Evolutionary conservation across 2,113 vertebrate genomes (phyloP).

Genomic region (Ariopsis seemanni): DNA sequence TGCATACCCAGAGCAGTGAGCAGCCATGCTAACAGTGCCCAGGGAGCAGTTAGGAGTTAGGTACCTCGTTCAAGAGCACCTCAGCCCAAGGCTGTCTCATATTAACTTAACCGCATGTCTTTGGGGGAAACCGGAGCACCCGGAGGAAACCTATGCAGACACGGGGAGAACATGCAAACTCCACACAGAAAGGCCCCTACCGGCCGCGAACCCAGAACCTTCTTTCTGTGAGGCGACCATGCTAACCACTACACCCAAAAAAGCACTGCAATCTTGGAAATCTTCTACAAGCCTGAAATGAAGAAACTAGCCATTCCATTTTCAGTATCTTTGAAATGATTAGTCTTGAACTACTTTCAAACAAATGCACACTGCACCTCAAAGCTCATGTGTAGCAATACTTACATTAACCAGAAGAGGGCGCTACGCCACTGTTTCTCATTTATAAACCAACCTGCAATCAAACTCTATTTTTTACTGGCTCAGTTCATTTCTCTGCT

Average conservation of each 20-base stretch:
- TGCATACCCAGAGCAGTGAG: too few species aligned
- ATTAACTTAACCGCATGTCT: too few species aligned
- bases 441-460: neutral
- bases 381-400: neutral
- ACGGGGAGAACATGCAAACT: too few species aligned
- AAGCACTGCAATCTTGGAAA: neutral
- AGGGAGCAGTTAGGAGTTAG: too few species aligned
- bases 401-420: neutral
- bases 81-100: too few species aligned
- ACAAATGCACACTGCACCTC: neutral
- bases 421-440: neutral
- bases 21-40: too few species aligned
- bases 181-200: too few species aligned
- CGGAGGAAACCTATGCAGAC: too few species aligned
- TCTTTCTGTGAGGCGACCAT: too few species aligned
- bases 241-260: neutral
- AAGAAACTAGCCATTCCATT: neutral
- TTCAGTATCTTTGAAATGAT: neutral
- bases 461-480: neutral
- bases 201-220: too few species aligned
- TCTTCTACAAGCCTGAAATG: neutral
- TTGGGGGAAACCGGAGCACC: too few species aligned
- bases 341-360: neutral
- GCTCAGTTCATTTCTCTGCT: neutral
- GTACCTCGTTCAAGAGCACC: too few species aligned